Percentiles rank a stretch among this genome's conserved stretches.
Conservation (phyloP, 2,113 vertebrate species). For the Eubucco bourcierii region DNA sequence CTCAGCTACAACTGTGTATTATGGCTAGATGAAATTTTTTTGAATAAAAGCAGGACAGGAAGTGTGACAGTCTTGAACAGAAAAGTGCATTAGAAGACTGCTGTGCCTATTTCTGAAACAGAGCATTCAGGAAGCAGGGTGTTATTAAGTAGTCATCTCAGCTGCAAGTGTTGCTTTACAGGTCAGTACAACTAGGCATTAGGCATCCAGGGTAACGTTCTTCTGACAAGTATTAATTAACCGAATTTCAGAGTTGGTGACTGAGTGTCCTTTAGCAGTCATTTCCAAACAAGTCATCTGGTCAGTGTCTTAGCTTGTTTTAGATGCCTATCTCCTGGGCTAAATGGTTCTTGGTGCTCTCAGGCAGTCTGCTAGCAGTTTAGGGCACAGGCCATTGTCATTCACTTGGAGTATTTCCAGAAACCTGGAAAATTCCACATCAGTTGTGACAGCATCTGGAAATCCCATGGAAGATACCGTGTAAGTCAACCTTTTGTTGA, state of each 20-base stretch:
- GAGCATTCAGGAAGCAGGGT: background rate
- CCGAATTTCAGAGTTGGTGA: background rate
- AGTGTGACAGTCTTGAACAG: background rate
- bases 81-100: background rate
- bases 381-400: background rate
- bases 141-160: background rate
- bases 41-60: background rate
- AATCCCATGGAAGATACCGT: background rate
- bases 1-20: background rate
- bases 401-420: background rate
- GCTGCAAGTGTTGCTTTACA: conserved; percentile 1
- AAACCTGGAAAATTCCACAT: background rate
- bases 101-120: background rate
- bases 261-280: background rate
- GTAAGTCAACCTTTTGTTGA: background rate
- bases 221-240: conserved; percentile 31
- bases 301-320: background rate
- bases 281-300: conserved; percentile 17
- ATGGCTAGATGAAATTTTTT: background rate
- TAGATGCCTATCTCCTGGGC: background rate
- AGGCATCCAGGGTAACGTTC: background rate
- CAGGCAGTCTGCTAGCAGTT: background rate
- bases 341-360: background rate
- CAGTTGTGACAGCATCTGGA: background rate
- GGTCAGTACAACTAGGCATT: conserved; percentile 20